Percentiles rank a stretch among this genome's conserved stretches.
These are phyloP conservation scores for Melinopterus prodromus DNA, from an alignment of 2,888 invertebrate genomes.

Conservation along the genomic window DNA sequence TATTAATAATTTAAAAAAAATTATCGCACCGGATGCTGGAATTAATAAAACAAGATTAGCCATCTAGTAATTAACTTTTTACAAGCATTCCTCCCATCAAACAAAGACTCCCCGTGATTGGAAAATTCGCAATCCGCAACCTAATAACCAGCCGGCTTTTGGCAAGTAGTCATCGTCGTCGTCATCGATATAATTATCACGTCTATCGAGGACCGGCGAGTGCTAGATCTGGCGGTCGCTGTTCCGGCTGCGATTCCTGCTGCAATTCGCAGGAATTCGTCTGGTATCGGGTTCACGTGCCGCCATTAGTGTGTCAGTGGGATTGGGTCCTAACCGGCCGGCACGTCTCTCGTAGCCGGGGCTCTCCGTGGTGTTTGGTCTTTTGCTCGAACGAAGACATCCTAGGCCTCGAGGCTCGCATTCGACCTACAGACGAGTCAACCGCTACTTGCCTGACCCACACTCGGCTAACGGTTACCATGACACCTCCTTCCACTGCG, in stretches of 20 bases:
- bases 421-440: slow-evolving; percentile 45
- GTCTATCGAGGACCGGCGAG: background rate
- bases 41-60: background rate
- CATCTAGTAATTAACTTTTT: background rate
- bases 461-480: slow-evolving; percentile 43
- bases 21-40: background rate
- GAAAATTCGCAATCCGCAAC: background rate
- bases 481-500: slow-evolving; percentile 29
- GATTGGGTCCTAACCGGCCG: slow-evolving; percentile 26
- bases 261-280: slow-evolving; percentile 4
- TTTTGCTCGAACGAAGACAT: slow-evolving; percentile 36
- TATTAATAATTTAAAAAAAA: background rate
- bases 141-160: background rate
- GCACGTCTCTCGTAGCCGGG: background rate
- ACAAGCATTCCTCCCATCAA: background rate
- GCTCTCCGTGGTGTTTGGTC: slow-evolving; percentile 4
- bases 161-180: background rate
- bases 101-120: background rate
- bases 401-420: slow-evolving; percentile 43
- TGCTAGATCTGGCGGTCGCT: background rate
- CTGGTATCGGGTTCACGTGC: slow-evolving; percentile 16
- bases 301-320: slow-evolving; percentile 43
- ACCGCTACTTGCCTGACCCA: slow-evolving; percentile 48
- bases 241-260: background rate
- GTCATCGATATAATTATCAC: background rate